Conservation (phyloP, 2,113 vertebrate genomes). For the Neolamprologus fasciatus region DNA sequence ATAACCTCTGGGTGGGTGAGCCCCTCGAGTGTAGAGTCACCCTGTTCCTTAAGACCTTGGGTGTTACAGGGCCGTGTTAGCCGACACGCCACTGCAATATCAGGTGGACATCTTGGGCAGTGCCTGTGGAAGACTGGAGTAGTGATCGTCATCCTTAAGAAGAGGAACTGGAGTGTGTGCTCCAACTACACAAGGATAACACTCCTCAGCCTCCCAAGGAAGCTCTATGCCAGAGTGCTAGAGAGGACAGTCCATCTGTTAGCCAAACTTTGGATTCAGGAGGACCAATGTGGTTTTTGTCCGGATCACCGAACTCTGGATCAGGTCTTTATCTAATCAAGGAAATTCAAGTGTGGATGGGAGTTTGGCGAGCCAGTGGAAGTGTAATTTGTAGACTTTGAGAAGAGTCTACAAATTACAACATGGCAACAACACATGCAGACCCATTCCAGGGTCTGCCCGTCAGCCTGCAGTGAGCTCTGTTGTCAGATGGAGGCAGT, state of each 20-base stretch:
- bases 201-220: not conserved
- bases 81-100: not conserved
- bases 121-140: not conserved
- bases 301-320: rapidly evolving
- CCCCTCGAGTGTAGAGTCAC: rapidly evolving
- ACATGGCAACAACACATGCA: rapidly evolving
- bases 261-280: not conserved
- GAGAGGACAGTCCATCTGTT: not conserved
- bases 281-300: not conserved
- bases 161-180: not conserved
- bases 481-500: not conserved
- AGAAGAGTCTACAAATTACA: not conserved
- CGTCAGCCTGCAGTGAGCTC: not conserved
- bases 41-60: not conserved
- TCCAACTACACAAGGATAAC: not conserved
- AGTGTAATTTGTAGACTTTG: not conserved
- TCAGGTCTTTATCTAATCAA: not conserved
- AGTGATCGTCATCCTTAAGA: not conserved
- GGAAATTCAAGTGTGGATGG: not conserved
- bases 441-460: not conserved
- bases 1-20: not conserved
- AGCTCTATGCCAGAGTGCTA: not conserved
- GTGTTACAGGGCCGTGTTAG: not conserved
- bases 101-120: not conserved
- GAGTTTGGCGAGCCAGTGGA: not conserved